phyloP scores from a whole-genome alignment of 2,113 vertebrate genomes.

The Cyphomyrus plagiostoma region DNA sequence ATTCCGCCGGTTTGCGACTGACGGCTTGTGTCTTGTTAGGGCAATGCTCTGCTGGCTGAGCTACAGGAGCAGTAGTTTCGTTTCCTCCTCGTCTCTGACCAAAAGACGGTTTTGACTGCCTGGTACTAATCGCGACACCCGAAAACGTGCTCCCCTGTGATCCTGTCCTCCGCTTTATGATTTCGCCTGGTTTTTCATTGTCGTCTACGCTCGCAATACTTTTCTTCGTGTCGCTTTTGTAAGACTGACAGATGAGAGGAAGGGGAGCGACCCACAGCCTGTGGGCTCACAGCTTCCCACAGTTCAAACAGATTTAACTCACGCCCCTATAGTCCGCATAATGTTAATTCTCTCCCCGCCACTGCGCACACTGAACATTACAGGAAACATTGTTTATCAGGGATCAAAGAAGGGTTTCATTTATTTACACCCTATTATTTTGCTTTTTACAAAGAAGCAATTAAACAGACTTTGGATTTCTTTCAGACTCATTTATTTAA shows the following conservation, averaged over 20 bases:
- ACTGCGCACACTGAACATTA: too few species aligned
- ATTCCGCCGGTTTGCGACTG: neutral
- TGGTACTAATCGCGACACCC: neutral
- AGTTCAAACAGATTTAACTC: neutral
- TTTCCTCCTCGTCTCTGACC: neutral
- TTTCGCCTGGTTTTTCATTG: too few species aligned
- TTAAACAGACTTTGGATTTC: neutral
- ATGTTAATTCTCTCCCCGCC: neutral
- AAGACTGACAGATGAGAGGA: too few species aligned
- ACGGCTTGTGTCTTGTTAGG: neutral
- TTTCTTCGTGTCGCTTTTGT: too few species aligned
- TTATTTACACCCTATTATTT: neutral
- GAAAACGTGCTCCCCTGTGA: neutral
- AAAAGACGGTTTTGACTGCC: neutral
- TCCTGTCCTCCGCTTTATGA: neutral
- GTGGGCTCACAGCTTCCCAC: neutral
- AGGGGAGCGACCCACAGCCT: neutral
- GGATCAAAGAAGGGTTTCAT: neutral
- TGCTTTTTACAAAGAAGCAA: too few species aligned
- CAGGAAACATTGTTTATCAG: too few species aligned
- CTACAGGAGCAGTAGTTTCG: neutral
- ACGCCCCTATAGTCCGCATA: neutral
- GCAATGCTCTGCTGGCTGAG: neutral
- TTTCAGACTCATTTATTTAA: too few species aligned
- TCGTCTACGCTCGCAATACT: too few species aligned